Percentiles rank a stretch among this genome's conserved stretches.
These are phyloP conservation scores for Chaetodon trifascialis DNA, from an alignment of 2,113 vertebrate genomes.

Conservation along the genomic window DNA sequence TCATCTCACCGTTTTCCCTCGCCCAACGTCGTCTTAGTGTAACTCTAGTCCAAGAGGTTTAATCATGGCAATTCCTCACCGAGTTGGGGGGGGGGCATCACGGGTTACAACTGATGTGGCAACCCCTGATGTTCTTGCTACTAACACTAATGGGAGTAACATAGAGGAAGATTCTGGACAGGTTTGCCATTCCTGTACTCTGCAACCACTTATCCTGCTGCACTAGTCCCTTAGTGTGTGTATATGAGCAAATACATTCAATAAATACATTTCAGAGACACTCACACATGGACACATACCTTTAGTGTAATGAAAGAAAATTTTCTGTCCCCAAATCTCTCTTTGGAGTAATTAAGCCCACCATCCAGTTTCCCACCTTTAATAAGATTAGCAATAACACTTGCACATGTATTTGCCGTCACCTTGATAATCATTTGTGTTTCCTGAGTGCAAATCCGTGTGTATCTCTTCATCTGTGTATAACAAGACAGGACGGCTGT, in stretches of 20 bases:
- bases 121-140: slow-evolving; percentile 23
- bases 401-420: slow-evolving; percentile 2
- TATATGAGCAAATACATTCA: slow-evolving; percentile 14
- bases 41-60: slow-evolving; percentile 13
- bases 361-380: slow-evolving; percentile 30
- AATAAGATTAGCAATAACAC: slow-evolving; percentile 45
- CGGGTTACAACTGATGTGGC: slow-evolving; percentile 20
- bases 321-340: slow-evolving; percentile 35
- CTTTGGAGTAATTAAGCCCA: slow-evolving; percentile 14
- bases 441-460: slow-evolving; percentile 5
- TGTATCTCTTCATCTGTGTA: slow-evolving; percentile 34
- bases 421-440: background rate
- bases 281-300: background rate
- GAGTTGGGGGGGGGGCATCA: slow-evolving; percentile 4
- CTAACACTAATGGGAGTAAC: slow-evolving; percentile 37
- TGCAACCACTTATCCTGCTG: background rate
- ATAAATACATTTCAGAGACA: slow-evolving; percentile 21
- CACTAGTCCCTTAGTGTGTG: background rate
- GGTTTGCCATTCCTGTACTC: slow-evolving; percentile 1
- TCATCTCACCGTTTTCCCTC: slow-evolving; percentile 16
- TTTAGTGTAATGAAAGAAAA: background rate
- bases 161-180: slow-evolving; percentile 2
- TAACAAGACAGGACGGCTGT: slow-evolving; percentile 46
- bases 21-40: slow-evolving; percentile 5
- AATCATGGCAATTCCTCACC: slow-evolving; percentile 30